A percentile compares a stretch with the other conserved stretches of the same genome.
Evolutionary conservation across 2,113 vertebrate genomes (phyloP).

Genomic region (Sarotherodon lohbergeri): DNA sequence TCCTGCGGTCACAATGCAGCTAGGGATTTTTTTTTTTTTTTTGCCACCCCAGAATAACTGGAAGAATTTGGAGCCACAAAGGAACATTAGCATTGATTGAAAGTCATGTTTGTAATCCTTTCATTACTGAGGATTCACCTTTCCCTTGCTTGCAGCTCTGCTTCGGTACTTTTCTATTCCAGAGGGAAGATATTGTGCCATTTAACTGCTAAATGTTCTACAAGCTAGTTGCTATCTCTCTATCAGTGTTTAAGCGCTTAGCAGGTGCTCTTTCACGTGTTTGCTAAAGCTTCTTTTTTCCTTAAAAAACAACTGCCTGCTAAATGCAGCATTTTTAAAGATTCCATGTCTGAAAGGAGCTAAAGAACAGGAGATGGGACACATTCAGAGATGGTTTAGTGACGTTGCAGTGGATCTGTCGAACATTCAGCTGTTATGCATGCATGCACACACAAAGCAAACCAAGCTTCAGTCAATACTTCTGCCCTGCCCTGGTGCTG

Average conservation of each 20-base stretch:
- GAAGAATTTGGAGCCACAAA: not conserved
- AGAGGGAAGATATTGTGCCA: not conserved
- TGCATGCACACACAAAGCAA: not conserved
- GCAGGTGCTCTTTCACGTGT: not conserved
- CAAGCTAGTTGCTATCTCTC: not conserved
- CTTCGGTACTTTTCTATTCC: not conserved
- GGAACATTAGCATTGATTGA: not conserved
- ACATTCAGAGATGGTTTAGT: not conserved
- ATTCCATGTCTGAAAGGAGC: not conserved
- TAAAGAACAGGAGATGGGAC: not conserved
- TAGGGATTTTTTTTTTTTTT: not conserved
- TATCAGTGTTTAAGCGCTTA: not conserved
- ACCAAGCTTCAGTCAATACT: not conserved
- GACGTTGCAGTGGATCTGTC: not conserved
- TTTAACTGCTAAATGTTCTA: not conserved
- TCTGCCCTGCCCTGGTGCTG: not conserved
- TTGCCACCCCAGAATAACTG: not conserved
- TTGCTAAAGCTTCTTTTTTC: not conserved
- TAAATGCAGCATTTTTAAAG: not conserved
- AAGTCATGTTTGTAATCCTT: not conserved
- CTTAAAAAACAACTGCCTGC: not conserved
- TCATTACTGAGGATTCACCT: not conserved
- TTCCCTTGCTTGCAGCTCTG: not conserved
- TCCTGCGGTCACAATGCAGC: accelerated
- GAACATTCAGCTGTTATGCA: not conserved